Evolutionary conservation across 2,113 vertebrate genomes (phyloP).

Genomic region (Callaeas wilsoni): DNA sequence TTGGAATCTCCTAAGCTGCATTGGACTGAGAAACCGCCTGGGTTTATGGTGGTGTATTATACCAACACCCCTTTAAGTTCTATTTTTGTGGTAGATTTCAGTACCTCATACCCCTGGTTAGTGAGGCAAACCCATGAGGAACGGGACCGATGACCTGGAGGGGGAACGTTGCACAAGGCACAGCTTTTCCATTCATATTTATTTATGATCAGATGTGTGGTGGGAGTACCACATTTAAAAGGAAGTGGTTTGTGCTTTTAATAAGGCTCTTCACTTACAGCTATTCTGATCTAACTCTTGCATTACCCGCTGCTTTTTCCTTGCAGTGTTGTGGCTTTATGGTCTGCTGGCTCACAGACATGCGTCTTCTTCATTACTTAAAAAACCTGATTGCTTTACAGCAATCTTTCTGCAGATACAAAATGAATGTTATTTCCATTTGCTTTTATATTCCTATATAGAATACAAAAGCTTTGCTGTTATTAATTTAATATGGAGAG

Average conservation of each 20-base stretch:
- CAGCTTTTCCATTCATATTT: neutral
- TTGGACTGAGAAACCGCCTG: neutral
- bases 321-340: neutral
- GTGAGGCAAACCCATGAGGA: neutral
- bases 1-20: rapidly evolving
- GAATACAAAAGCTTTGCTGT: neutral
- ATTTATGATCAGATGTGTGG: neutral
- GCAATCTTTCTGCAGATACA: neutral
- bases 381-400: neutral
- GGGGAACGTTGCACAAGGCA: neutral
- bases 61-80: neutral
- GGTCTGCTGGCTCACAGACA: constrained; percentile 26
- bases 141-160: neutral
- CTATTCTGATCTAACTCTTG: neutral
- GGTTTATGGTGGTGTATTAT: neutral
- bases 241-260: constrained; percentile 7
- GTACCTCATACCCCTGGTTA: neutral
- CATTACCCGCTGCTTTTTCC: neutral
- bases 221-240: neutral
- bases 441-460: neutral
- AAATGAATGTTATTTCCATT: neutral
- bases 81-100: neutral
- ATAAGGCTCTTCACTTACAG: constrained; percentile 11
- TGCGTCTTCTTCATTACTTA: neutral
- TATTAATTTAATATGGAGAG: constrained; percentile 18